Conservation (phyloP, 2,888 invertebrate genomes). For the Myathropa florea region DNA sequence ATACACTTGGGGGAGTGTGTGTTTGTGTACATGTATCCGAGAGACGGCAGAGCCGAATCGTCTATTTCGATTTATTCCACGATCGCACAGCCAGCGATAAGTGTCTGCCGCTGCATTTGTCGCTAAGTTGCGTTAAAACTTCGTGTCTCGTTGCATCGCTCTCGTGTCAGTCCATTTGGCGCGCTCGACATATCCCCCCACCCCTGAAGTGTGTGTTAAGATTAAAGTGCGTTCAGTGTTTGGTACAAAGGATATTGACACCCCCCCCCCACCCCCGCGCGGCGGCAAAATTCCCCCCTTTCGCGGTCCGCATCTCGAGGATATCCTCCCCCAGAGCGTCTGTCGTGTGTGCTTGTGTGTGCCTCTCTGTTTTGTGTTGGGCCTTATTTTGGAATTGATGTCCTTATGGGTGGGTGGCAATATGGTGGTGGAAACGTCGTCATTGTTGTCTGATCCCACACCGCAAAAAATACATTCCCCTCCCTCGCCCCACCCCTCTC, state of each 20-base stretch:
- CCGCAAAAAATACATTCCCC: not conserved
- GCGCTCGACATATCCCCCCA: not conserved
- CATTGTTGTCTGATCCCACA: constrained; percentile 48
- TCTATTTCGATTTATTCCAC: constrained; percentile 39
- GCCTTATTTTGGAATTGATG: constrained; percentile 1
- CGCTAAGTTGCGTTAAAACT: not conserved
- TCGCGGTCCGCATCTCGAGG: not conserved
- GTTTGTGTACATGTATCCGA: not conserved
- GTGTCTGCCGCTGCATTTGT: not conserved
- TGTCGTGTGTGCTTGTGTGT: constrained; percentile 6
- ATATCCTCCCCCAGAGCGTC: not conserved
- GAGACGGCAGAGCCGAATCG: not conserved
- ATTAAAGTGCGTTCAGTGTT: not conserved
- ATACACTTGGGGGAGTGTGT: not conserved
- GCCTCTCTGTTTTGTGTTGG: constrained; percentile 1
- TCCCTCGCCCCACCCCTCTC: not conserved
- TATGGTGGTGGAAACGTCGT: constrained; percentile 4
- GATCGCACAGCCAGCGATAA: constrained; percentile 23
- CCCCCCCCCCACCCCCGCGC: not conserved
- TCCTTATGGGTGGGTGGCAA: not conserved
- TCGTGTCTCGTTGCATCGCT: not conserved
- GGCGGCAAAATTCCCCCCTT: too few relatives aligned
- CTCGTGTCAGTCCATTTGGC: not conserved
- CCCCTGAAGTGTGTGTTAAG: too few relatives aligned
- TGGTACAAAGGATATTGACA: constrained; percentile 7